These are phyloP conservation scores for Otis tarda DNA, from an alignment of 2,113 vertebrate genomes.

Conservation along the genomic window DNA sequence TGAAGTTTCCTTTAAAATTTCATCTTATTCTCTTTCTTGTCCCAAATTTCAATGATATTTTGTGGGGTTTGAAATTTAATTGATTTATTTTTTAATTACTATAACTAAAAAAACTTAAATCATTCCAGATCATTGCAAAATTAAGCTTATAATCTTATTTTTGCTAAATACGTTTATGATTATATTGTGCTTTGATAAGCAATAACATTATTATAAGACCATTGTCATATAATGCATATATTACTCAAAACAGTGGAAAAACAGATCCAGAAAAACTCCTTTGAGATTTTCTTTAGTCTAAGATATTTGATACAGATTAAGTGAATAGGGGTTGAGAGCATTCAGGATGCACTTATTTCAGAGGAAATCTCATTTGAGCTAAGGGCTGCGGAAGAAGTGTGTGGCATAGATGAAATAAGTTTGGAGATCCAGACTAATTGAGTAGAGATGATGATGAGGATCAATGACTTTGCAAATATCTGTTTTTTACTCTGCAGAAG, in stretches of 20 bases:
- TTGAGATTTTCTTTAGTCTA: neutral
- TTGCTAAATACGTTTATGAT: neutral
- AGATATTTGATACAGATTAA: neutral
- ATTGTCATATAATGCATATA: neutral
- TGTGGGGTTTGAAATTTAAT: neutral
- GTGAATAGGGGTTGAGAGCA: neutral
- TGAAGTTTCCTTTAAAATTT: neutral
- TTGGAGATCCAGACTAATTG: neutral
- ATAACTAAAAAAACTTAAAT: neutral
- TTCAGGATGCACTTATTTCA: neutral
- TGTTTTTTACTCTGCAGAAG: neutral
- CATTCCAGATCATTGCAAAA: neutral
- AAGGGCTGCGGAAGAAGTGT: neutral
- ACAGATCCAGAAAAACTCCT: neutral
- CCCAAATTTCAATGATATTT: neutral
- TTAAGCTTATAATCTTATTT: neutral
- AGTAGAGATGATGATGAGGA: neutral
- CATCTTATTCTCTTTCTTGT: neutral
- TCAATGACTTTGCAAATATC: neutral
- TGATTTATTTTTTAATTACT: neutral
- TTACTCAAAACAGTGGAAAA: neutral
- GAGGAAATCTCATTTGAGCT: neutral
- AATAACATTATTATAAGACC: neutral
- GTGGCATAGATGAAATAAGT: neutral
- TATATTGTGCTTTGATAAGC: neutral